Evolutionary conservation across 2,797 vertebrate species (phyloP).

Genomic region (Xerus rutilus): DNA sequence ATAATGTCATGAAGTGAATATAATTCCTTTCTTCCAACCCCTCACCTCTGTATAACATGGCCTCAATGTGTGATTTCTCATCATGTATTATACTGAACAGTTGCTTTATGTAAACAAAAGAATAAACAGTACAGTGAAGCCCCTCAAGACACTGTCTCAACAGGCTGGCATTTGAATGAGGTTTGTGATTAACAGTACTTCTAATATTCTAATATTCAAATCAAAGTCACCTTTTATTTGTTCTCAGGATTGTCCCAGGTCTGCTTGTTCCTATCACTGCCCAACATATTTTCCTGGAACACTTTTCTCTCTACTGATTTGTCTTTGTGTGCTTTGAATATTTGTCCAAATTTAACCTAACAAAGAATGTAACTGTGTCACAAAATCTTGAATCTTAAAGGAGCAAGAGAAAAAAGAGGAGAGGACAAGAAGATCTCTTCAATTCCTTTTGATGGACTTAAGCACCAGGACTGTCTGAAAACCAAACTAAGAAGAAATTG

Average conservation of each 20-base stretch:
- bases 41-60: constrained; percentile 6
- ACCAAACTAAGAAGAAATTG: constrained; percentile 63
- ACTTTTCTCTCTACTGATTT: constrained; percentile 47
- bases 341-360: constrained; percentile 62
- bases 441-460: constrained; percentile 45
- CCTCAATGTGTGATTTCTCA: constrained; percentile 54
- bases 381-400: constrained; percentile 66
- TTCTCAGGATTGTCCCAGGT: constrained; percentile 35
- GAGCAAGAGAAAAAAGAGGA: constrained; percentile 38
- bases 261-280: constrained; percentile 29
- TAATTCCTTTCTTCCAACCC: constrained; percentile 41
- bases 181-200: constrained; percentile 67
- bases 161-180: constrained; percentile 58
- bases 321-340: constrained; percentile 60
- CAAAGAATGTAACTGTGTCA: constrained; percentile 53
- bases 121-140: constrained; percentile 56
- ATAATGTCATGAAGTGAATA: constrained; percentile 43
- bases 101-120: constrained; percentile 73
- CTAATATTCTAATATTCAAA: constrained; percentile 47
- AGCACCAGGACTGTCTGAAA: constrained; percentile 53
- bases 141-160: constrained; percentile 46
- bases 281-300: constrained; percentile 34
- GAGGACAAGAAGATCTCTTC: constrained; percentile 44
- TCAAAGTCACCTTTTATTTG: neutral
- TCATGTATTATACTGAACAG: constrained; percentile 34